A percentile compares a stretch with the other conserved stretches of the same genome.
These are phyloP conservation scores for Octomys mimax DNA, from an alignment of 2,797 vertebrate genomes.

Conservation along the genomic window DNA sequence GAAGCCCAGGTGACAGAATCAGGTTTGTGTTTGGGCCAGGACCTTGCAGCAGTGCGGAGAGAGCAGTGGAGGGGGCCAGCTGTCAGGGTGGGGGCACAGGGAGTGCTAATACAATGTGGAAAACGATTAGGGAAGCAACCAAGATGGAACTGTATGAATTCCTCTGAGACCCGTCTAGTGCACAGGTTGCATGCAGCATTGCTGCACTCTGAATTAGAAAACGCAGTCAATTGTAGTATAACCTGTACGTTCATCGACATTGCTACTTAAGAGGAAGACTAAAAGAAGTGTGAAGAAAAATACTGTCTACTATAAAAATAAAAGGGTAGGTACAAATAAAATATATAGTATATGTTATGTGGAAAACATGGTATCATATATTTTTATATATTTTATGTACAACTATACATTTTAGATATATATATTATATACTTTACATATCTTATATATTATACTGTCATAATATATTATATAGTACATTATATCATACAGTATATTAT, in stretches of 20 bases:
- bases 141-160: background rate
- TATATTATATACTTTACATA: background rate
- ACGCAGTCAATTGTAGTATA: background rate
- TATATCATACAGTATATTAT: background rate
- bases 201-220: background rate
- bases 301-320: background rate
- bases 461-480: background rate
- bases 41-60: background rate
- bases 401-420: background rate
- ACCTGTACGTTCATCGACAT: background rate
- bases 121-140: background rate
- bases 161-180: background rate
- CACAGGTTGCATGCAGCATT: background rate
- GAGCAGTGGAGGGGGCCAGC: fast-evolving
- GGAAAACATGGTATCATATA: background rate
- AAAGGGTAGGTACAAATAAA: background rate
- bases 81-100: background rate
- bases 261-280: background rate
- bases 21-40: background rate
- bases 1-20: background rate
- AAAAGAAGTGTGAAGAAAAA: slow-evolving; percentile 42
- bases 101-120: background rate
- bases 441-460: background rate
- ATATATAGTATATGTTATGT: background rate
- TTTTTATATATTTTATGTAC: background rate